phyloP scores from a whole-genome alignment of 2,888 invertebrate genomes.

The Chrysodeixis includens region DNA sequence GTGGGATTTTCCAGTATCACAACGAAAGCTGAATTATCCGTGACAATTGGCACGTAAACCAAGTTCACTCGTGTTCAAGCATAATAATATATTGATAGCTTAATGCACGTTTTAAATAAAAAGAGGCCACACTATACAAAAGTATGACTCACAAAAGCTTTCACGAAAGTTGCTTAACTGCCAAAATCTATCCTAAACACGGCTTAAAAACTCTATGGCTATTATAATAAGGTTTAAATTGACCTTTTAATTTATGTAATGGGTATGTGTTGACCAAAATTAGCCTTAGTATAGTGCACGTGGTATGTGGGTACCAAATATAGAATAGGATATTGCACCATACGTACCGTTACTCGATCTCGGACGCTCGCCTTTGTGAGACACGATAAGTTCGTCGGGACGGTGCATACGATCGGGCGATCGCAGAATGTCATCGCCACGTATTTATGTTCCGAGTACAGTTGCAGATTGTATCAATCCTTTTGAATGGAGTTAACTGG shows the following conservation, averaged over 20 bases:
- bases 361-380: conserved; percentile 42
- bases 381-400: conserved; percentile 29
- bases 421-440: conserved; percentile 28
- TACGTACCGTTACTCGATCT: conserved; percentile 54
- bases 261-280: conserved; percentile 44
- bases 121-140: conserved; percentile 35
- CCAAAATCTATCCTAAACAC: conserved; percentile 22
- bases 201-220: conserved; percentile 21
- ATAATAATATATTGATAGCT: conserved; percentile 28
- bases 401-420: conserved; percentile 20
- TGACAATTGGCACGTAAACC: conserved; percentile 28
- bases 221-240: conserved; percentile 31
- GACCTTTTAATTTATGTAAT: conserved; percentile 22
- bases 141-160: conserved; percentile 40
- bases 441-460: conserved; percentile 20
- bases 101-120: conserved; percentile 32
- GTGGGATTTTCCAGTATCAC: conserved; percentile 24
- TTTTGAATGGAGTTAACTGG: conserved; percentile 15
- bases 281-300: conserved; percentile 42
- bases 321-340: conserved; percentile 61
- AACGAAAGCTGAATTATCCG: conserved; percentile 18
- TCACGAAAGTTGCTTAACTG: conserved; percentile 21
- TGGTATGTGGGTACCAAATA: conserved; percentile 53
- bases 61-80: conserved; percentile 13
- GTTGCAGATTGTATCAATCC: conserved; percentile 26